Conservation (phyloP, 1,140 invertebrate species). For the Physella acuta region DNA sequence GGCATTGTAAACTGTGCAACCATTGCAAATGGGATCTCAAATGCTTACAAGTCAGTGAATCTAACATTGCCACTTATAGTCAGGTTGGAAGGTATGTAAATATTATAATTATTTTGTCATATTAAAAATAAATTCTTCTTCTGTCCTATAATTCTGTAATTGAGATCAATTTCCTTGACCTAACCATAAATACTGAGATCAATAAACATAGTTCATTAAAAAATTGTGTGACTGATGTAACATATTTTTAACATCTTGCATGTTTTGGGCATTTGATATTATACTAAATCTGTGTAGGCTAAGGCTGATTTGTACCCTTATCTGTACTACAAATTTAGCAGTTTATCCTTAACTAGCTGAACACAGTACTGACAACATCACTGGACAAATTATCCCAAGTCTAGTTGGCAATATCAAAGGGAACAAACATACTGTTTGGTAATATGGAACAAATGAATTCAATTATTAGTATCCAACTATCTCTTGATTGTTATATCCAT, state of each 20-base stretch:
- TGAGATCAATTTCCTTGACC: neutral
- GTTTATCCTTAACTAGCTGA: neutral
- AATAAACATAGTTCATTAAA: neutral
- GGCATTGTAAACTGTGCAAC: slow-evolving; percentile 98
- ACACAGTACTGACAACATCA: neutral
- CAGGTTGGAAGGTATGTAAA: slow-evolving; percentile 79
- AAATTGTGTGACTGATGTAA: too few species aligned
- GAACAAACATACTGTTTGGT: neutral
- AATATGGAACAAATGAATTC: neutral
- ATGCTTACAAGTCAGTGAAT: slow-evolving; percentile 78
- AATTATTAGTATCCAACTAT: neutral
- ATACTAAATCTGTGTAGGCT: too few species aligned
- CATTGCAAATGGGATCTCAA: slow-evolving; percentile 91
- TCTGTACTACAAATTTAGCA: too few species aligned
- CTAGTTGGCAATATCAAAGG: neutral
- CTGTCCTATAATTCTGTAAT: neutral
- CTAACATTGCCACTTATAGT: slow-evolving; percentile 88
- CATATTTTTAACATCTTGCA: too few species aligned
- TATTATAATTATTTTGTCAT: neutral
- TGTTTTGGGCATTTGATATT: too few species aligned
- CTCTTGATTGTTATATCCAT: neutral
- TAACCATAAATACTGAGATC: neutral
- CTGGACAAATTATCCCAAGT: neutral
- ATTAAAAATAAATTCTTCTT: neutral
- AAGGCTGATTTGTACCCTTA: too few species aligned